Evolutionary conservation across 2,113 vertebrate genomes (phyloP).

Genomic region (Sarotherodon lohbergeri): DNA sequence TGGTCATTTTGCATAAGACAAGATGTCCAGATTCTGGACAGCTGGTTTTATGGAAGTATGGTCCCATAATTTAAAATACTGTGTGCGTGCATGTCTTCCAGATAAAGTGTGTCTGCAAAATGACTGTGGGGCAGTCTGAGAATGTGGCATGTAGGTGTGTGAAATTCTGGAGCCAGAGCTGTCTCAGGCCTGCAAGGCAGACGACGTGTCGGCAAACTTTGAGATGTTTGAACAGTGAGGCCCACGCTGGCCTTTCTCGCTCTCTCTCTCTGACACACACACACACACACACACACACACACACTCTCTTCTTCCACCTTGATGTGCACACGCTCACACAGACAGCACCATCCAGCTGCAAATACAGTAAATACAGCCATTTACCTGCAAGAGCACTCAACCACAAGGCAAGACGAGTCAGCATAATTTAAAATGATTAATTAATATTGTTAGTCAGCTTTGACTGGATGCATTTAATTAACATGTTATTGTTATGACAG

Average conservation of each 20-base stretch:
- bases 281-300: background rate
- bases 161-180: constrained; percentile 56
- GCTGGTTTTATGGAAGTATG: background rate
- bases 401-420: background rate
- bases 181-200: constrained; percentile 54
- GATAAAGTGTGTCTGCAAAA: constrained; percentile 7
- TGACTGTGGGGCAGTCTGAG: constrained; percentile 63
- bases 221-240: constrained; percentile 69
- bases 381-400: background rate
- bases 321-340: constrained; percentile 4
- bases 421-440: background rate
- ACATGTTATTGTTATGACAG: background rate
- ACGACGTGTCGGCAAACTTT: constrained; percentile 57
- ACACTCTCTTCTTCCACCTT: background rate
- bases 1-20: background rate
- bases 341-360: constrained; percentile 61
- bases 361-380: background rate
- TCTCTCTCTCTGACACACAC: background rate
- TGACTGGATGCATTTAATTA: background rate
- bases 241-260: constrained; percentile 27
- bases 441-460: background rate
- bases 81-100: background rate
- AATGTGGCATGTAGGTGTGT: constrained; percentile 73
- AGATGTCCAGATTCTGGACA: background rate
- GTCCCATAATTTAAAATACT: background rate